These are phyloP conservation scores for Hydropsyche betteni DNA, from an alignment of 2,888 invertebrate genomes.

Conservation along the genomic window DNA sequence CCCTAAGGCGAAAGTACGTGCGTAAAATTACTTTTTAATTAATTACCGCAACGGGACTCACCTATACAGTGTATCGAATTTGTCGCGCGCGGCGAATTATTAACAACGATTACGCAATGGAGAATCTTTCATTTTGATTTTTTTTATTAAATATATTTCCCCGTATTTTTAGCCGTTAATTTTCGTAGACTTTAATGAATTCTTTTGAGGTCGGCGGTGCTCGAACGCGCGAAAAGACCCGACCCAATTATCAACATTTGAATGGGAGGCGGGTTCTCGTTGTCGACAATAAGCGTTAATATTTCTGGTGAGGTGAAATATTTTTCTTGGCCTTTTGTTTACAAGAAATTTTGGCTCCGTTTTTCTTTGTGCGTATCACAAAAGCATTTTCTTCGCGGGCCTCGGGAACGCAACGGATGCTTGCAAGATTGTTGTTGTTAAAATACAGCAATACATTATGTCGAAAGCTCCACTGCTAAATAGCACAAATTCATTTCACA, in stretches of 20 bases:
- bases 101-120: too few species aligned
- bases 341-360: slow-evolving; percentile 1
- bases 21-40: slow-evolving; percentile 27
- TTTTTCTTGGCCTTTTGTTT: slow-evolving; percentile 19
- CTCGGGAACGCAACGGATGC: not conserved
- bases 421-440: slow-evolving; percentile 9
- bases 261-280: not conserved
- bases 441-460: not conserved
- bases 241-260: slow-evolving; percentile 22
- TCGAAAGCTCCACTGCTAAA: not conserved
- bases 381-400: slow-evolving; percentile 11
- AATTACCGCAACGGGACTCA: slow-evolving; percentile 7
- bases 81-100: too few species aligned
- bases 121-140: too few species aligned
- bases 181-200: slow-evolving; percentile 15
- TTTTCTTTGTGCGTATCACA: not conserved
- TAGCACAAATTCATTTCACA: too few species aligned
- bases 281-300: slow-evolving; percentile 3
- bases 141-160: too few species aligned
- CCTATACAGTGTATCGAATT: too few species aligned
- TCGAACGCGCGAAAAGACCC: not conserved
- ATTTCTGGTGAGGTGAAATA: slow-evolving; percentile 2
- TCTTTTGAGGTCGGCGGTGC: not conserved
- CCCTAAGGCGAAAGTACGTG: not conserved
- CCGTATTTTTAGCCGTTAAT: not conserved